These are phyloP conservation scores for Gisinianus flammeolus DNA, from an alignment of 2,888 invertebrate species.

Conservation along the genomic window DNA sequence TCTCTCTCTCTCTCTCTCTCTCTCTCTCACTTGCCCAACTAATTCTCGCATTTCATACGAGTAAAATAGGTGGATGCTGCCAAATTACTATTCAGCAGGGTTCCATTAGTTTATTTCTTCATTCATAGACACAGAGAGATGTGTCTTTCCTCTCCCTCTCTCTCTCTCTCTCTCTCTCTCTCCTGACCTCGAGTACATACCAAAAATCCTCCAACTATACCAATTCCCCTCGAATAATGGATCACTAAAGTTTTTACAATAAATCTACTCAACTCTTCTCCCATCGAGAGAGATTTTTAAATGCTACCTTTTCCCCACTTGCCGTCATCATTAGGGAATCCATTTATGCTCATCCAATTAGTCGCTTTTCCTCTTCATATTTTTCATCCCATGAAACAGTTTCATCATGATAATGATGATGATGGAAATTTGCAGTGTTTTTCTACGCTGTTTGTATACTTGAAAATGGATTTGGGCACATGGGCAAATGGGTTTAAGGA, in stretches of 20 bases:
- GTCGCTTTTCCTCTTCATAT: background rate
- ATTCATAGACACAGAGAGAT: background rate
- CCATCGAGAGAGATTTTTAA: slow-evolving; percentile 16
- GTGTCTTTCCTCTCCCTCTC: background rate
- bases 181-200: too few species aligned
- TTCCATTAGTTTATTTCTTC: slow-evolving; percentile 30
- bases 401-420: too few species aligned
- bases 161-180: background rate
- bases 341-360: background rate
- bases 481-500: too few species aligned
- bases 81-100: slow-evolving; percentile 53
- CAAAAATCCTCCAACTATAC: background rate
- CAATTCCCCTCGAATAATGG: slow-evolving; percentile 3
- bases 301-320: background rate
- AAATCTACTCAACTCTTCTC: slow-evolving; percentile 8
- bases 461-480: too few species aligned
- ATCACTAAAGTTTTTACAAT: slow-evolving; percentile 24
- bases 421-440: background rate
- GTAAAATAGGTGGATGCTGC: slow-evolving; percentile 38
- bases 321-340: background rate
- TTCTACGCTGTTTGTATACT: too few species aligned
- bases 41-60: background rate
- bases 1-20: background rate
- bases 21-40: background rate
- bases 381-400: too few species aligned